Evolutionary conservation across 2,797 vertebrate genomes (phyloP).

Genomic region (Eulemur albifrons): DNA sequence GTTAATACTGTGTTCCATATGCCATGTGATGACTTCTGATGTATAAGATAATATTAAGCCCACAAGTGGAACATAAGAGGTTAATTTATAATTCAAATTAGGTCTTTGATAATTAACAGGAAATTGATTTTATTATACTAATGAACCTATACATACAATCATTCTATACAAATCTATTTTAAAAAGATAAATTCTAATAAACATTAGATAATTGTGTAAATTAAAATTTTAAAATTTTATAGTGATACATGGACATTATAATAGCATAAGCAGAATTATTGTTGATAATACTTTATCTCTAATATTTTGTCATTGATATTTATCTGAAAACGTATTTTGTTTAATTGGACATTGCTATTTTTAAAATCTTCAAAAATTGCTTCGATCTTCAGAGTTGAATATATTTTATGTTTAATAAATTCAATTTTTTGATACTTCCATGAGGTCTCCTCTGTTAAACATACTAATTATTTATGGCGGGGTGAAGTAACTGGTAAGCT

Average conservation of each 20-base stretch:
- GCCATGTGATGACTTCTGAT: background rate
- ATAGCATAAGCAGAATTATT: background rate
- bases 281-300: background rate
- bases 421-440: background rate
- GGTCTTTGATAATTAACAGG: background rate
- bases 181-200: background rate
- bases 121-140: background rate
- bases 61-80: background rate
- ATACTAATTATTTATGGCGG: background rate
- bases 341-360: background rate
- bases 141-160: background rate
- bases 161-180: background rate
- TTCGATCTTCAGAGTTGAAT: background rate
- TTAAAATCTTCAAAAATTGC: background rate
- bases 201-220: background rate
- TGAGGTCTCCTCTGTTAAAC: background rate
- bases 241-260: background rate
- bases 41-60: background rate
- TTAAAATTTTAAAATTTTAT: background rate
- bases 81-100: slow-evolving; percentile 10
- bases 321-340: background rate
- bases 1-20: background rate
- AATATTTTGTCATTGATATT: background rate
- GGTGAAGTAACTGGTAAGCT: background rate
- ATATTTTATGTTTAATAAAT: slow-evolving; percentile 1